Evolutionary conservation across 2,113 vertebrate genomes (phyloP).

Genomic region (Mormoops blainvillei): DNA sequence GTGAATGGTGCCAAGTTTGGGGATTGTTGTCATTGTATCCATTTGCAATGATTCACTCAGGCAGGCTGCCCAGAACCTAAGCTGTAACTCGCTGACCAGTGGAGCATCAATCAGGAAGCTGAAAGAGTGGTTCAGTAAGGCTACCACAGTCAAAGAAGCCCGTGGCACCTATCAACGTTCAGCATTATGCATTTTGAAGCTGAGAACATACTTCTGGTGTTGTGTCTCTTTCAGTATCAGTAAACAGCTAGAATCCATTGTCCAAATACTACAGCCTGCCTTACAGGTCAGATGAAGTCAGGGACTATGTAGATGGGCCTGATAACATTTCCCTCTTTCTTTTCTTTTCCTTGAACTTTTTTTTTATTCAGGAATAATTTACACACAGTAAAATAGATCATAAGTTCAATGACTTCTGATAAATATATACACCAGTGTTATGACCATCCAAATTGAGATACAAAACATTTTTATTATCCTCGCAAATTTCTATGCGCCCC

Average conservation of each 20-base stretch:
- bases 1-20: background rate
- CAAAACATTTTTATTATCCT: background rate
- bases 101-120: background rate
- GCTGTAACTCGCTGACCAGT: background rate
- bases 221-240: background rate
- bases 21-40: background rate
- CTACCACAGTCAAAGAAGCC: background rate
- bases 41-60: conserved; percentile 40
- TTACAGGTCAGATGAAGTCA: background rate
- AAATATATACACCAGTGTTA: background rate
- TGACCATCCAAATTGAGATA: background rate
- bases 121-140: background rate
- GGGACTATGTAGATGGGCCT: background rate
- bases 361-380: conserved; percentile 1
- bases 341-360: background rate
- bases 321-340: background rate
- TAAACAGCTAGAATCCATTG: background rate
- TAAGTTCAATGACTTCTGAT: background rate
- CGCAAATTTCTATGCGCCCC: background rate
- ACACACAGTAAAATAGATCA: background rate
- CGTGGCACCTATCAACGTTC: background rate
- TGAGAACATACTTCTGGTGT: background rate
- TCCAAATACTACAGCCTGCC: background rate
- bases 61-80: conserved; percentile 20
- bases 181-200: background rate